These are phyloP conservation scores for Coryphaenoides rupestris DNA, from an alignment of 2,113 vertebrate species.

Conservation along the genomic window DNA sequence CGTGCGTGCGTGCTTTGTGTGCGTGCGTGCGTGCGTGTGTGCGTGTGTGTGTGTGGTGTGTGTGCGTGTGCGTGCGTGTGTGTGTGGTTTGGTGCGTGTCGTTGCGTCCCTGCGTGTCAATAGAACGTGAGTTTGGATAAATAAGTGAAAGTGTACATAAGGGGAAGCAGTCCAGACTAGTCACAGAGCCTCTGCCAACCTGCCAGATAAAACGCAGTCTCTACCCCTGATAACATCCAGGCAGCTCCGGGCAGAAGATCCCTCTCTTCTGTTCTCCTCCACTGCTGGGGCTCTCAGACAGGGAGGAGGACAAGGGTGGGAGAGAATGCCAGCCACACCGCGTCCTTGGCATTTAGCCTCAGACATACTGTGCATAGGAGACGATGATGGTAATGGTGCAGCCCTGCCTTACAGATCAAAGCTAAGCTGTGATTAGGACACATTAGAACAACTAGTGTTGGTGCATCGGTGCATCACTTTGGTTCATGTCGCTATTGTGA, in stretches of 20 bases:
- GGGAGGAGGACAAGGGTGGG: background rate
- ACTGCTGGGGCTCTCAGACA: conserved; percentile 26
- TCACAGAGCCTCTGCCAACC: conserved; percentile 17
- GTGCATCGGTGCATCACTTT: background rate
- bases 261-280: conserved; percentile 20
- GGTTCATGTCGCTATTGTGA: conserved; percentile 23
- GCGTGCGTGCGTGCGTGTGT: conserved; percentile 33
- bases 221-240: conserved; percentile 45
- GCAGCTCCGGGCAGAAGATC: conserved; percentile 5
- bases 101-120: too few relatives aligned
- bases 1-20: conserved; percentile 39
- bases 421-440: conserved; percentile 18
- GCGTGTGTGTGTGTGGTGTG: background rate
- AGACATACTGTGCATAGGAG: too few relatives aligned
- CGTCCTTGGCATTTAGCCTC: too few relatives aligned
- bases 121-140: conserved; percentile 64
- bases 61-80: conserved; percentile 8
- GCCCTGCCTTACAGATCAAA: conserved; percentile 27
- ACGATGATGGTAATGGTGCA: background rate
- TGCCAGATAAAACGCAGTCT: conserved; percentile 35
- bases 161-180: conserved; percentile 44
- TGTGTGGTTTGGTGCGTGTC: too few relatives aligned
- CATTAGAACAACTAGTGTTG: conserved; percentile 33
- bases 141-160: conserved; percentile 64
- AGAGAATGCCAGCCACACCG: background rate